These are phyloP conservation scores for Rostratula benghalensis DNA, from an alignment of 2,113 vertebrate genomes.

Conservation along the genomic window DNA sequence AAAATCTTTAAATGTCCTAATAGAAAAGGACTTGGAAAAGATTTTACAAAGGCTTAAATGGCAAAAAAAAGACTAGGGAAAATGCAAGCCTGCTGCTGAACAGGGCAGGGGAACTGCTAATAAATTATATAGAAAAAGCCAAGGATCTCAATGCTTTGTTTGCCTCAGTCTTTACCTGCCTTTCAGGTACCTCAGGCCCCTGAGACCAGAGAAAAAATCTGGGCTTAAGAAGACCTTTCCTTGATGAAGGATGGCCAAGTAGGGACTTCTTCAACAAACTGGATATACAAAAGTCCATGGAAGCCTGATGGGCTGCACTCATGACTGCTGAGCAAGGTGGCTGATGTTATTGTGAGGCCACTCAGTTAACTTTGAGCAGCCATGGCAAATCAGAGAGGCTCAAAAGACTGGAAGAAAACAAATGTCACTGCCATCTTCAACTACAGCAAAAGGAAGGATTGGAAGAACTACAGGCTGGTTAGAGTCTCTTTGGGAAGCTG, in stretches of 20 bases:
- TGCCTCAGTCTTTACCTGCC: background rate
- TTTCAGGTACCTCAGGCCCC: background rate
- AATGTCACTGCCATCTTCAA: background rate
- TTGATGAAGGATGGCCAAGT: background rate
- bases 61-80: background rate
- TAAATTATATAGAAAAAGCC: background rate
- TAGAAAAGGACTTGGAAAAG: background rate
- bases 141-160: background rate
- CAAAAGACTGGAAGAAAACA: background rate
- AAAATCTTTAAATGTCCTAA: background rate
- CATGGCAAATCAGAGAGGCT: background rate
- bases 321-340: background rate
- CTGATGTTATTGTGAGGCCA: background rate
- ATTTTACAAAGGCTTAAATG: background rate
- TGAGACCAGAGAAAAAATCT: background rate
- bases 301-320: background rate
- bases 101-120: fast-evolving
- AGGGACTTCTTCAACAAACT: background rate
- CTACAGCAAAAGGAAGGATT: background rate
- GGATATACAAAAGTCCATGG: background rate
- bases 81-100: background rate
- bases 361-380: background rate
- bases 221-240: background rate
- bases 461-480: background rate
- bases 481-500: background rate